Evolutionary conservation across 2,113 vertebrate species (phyloP), one percentile per base, ranked within the genome.

Genomic region (Platysternon megacephalum): DNA sequence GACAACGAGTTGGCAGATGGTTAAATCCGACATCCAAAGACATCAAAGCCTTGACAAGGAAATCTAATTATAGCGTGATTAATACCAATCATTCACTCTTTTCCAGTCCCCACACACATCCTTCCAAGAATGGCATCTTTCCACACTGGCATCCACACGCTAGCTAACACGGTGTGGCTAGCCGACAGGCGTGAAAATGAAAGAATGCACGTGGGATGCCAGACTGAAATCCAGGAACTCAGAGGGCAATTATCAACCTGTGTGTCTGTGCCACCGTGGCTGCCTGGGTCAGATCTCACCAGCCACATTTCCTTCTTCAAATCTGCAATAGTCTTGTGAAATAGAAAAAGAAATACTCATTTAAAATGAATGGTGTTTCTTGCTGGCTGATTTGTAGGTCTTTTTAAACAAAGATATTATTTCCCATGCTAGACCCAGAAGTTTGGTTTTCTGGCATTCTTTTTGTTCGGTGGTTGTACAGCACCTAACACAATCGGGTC

Each of bases 181-280:
- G 85, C 91, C 86, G 76, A 85, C 85, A 94, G 90, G 22, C 85
- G 26, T 65, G 94, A 84, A 84, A 72, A 53, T 11, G 24, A 83
- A 91, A 42, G 65, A 51, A 87, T 4, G 42, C 1, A 1, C 55
- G 68, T 42, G 21, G 7, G 44, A 87, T 8, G 55, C 87, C 96
- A 96, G 96, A 93, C 79, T 89, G 94, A 92, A 95, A 22, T 48
- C 84, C 35, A 86, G 89, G 56, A 90, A 89, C 1, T 11, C 32
- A 72, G 79, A 86, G 44, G 1, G 4, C 92, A 89, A 89, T 97
- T 95, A 96, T 79, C 96, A 97, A 95, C 86, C 96, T 97, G 96
- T 91, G 52, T n/a, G 17, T 84, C 86, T 89, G 91, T 72, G n/a
- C 91, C 28, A 3, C 86, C 52, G 72, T 2, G 82, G 12, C 81